These are phyloP conservation scores for Peromyscus nudipes DNA, from an alignment of 2,797 vertebrate species.

Conservation along the genomic window DNA sequence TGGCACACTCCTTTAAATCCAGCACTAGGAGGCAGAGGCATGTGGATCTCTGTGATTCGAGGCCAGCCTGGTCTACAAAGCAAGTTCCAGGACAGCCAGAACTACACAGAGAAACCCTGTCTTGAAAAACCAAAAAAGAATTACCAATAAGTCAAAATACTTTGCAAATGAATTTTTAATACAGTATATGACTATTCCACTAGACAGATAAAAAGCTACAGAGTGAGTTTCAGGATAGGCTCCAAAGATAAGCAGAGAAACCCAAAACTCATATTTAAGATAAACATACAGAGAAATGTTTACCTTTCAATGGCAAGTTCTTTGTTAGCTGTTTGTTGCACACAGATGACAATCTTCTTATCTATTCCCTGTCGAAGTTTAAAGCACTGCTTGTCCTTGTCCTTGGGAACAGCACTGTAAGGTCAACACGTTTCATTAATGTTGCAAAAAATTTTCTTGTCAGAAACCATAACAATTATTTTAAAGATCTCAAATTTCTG, in stretches of 20 bases:
- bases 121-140: background rate
- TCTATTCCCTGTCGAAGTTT: constrained; percentile 98
- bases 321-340: constrained; percentile 98
- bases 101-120: background rate
- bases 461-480: constrained; percentile 50
- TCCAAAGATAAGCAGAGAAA: too few species aligned
- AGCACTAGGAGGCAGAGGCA: background rate
- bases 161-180: constrained; percentile 43
- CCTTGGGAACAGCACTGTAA: constrained; percentile 97
- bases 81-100: background rate
- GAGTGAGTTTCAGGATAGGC: too few species aligned
- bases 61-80: background rate
- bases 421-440: constrained; percentile 70
- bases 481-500: constrained; percentile 30
- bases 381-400: constrained; percentile 99
- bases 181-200: background rate
- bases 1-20: background rate
- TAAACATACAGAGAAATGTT: constrained; percentile 68
- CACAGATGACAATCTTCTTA: constrained; percentile 99
- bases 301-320: constrained; percentile 99
- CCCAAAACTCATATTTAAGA: constrained; percentile 57
- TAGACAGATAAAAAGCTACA: constrained; percentile 24
- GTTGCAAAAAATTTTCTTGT: constrained; percentile 52
- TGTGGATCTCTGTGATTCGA: background rate
- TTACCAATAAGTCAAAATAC: constrained; percentile 5